Base-by-base conservation (phyloP, 2,113 vertebrate species). In the Periophthalmodon schlosseri region DNA sequence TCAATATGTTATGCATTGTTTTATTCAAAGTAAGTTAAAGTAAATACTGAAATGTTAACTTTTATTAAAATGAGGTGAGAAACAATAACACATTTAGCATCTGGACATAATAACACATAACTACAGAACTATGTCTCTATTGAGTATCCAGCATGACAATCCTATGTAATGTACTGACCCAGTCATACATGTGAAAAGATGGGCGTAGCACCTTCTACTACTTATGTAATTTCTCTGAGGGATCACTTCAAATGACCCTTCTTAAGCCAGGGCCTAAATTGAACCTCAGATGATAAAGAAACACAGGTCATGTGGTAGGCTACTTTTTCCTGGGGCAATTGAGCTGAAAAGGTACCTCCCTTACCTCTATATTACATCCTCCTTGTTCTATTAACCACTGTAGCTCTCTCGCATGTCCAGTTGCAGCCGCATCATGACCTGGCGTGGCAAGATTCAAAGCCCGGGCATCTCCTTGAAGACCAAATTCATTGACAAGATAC, bases 391-490 rank as follows among this genome's bases (percentile, higher is more conserved):
- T 73, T 15, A 94, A 89, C 93, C 93, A 94, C 74, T 85, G 67
- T 82, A 95, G 83, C 88, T 93, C 77, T 85, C 87, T 4, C 67
- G 82, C 3, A 84, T 95, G 87, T 36, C 96, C 95, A 0, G 92
- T 95, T 49, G 94, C 95, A 0, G 95, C 94, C 0, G 95, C 95
- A 13, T 96, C 95, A 0, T 96, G 95, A 0, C 84, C 93, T 0
- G 95, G 93, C 0, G 94, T 96, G 74, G 96, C 96, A 15, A 94
- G 85, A n/a, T 96, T 96, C 21, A 74, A 89, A 80, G 95, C 95
- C 82, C 79, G 84, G 36, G 89, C 81, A 56, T 94, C 89, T 13
- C 94, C 82, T 0, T 84, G 79, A 74, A 96, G 86, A 44, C 91
- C 86, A 49, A 93, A 89, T 64, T 84, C 87, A 0, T 73, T 74